phyloP scores from a whole-genome alignment of 2,888 invertebrate genomes.

The Ochropleura plecta region DNA sequence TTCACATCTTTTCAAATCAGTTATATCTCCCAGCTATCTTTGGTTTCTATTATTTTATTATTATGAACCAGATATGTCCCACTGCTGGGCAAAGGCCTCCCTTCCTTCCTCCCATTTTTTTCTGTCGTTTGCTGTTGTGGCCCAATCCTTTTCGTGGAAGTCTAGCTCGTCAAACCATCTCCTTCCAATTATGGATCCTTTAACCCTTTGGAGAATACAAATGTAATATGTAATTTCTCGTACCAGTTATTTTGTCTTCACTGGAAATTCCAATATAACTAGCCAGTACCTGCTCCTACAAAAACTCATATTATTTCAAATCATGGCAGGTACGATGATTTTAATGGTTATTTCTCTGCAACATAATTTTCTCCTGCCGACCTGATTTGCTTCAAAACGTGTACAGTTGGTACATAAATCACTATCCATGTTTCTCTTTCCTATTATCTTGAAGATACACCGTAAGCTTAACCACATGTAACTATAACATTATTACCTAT shows the following conservation, averaged over 20 bases:
- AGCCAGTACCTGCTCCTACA: not conserved
- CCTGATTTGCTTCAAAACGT: conserved; percentile 46
- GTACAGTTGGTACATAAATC: conserved; percentile 53
- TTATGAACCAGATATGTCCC: no score
- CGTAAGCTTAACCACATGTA: conserved; percentile 57
- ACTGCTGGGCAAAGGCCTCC: no score
- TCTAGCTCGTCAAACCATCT: no score
- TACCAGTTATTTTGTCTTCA: not conserved
- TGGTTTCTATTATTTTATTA: no score
- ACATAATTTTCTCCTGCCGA: conserved; percentile 36
- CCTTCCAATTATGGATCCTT: not conserved
- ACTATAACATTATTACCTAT: conserved; percentile 55
- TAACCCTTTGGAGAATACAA: not conserved
- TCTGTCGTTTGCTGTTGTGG: no score
- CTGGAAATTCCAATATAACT: not conserved
- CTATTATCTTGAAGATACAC: conserved; percentile 50
- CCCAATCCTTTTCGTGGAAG: no score
- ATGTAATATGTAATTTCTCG: not conserved
- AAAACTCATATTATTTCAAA: conserved; percentile 15
- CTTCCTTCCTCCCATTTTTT: no score
- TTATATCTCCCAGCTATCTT: no score
- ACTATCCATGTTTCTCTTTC: conserved; percentile 42
- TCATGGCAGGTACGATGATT: not conserved
- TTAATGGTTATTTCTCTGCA: conserved; percentile 22
- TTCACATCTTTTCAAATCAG: not conserved